These are phyloP conservation scores for Siphonodentalium dalli DNA, from an alignment of 2,888 invertebrate genomes.

Conservation along the genomic window DNA sequence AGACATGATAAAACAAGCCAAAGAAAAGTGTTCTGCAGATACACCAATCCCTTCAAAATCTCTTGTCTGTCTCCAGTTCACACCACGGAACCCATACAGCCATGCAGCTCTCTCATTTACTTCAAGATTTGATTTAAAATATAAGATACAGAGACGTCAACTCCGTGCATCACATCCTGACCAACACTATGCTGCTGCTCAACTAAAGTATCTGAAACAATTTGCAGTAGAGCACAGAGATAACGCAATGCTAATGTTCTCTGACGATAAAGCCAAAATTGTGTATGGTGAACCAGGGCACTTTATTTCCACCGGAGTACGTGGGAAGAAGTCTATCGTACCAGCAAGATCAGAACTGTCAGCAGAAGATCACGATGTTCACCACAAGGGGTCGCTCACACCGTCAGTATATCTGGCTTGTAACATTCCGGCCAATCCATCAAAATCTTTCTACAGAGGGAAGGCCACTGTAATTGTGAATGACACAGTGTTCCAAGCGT, in stretches of 20 bases:
- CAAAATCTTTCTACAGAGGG: conserved; percentile 24
- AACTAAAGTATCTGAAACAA: conserved; percentile 22
- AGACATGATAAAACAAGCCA: conserved; percentile 21
- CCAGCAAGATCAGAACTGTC: too few relatives aligned
- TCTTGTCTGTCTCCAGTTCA: conserved; percentile 29
- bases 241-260: too few relatives aligned
- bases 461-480: conserved; percentile 16
- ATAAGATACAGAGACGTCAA: conserved; percentile 28
- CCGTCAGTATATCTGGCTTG: conserved; percentile 18
- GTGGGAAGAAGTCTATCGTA: too few relatives aligned
- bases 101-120: conserved; percentile 15
- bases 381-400: conserved; percentile 16
- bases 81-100: conserved; percentile 26
- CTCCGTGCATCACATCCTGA: conserved; percentile 22
- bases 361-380: too few relatives aligned
- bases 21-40: conserved; percentile 21
- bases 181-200: conserved; percentile 27
- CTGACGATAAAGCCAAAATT: too few relatives aligned
- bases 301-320: too few relatives aligned
- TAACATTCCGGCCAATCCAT: conserved; percentile 12
- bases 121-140: conserved; percentile 14
- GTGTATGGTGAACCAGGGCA: too few relatives aligned
- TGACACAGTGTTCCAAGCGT: conserved; percentile 28
- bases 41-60: conserved; percentile 27
- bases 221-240: conserved; percentile 16